These are phyloP conservation scores for Speoplatyrhinus poulsoni DNA, from an alignment of 2,113 vertebrate genomes.

Conservation along the genomic window DNA sequence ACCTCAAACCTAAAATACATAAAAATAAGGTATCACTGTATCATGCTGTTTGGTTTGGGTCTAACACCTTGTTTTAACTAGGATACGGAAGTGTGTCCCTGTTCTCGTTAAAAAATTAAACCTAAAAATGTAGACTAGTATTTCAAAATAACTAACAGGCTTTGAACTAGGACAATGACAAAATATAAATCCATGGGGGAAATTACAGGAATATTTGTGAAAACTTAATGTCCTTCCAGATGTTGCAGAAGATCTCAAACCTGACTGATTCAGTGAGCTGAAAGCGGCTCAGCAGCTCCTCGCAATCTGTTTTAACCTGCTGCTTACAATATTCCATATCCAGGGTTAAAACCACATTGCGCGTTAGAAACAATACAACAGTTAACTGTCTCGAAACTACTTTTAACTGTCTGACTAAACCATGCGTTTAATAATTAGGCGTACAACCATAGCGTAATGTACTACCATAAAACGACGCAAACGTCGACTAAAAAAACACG, in stretches of 20 bases:
- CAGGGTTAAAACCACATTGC: too few relatives aligned
- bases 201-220: slow-evolving; percentile 84
- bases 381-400: too few relatives aligned
- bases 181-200: neutral
- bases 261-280: slow-evolving; percentile 82
- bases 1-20: too few relatives aligned
- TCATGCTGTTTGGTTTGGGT: too few relatives aligned
- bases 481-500: slow-evolving; percentile 5
- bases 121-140: too few relatives aligned
- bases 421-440: neutral
- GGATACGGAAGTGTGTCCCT: too few relatives aligned
- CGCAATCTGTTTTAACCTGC: slow-evolving; percentile 79
- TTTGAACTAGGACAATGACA: neutral
- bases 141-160: neutral
- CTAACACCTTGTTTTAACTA: too few relatives aligned
- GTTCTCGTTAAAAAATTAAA: too few relatives aligned
- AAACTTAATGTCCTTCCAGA: slow-evolving; percentile 88
- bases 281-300: slow-evolving; percentile 84
- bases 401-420: too few relatives aligned
- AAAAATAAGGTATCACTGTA: too few relatives aligned
- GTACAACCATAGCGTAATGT: neutral
- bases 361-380: too few relatives aligned
- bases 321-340: slow-evolving; percentile 40
- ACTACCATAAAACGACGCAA: neutral
- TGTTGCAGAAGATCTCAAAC: slow-evolving; percentile 82